Percentiles rank a stretch among this genome's conserved stretches.
Conservation (phyloP, 2,113 vertebrate species). For the Oncorhynchus gorbuscha region DNA sequence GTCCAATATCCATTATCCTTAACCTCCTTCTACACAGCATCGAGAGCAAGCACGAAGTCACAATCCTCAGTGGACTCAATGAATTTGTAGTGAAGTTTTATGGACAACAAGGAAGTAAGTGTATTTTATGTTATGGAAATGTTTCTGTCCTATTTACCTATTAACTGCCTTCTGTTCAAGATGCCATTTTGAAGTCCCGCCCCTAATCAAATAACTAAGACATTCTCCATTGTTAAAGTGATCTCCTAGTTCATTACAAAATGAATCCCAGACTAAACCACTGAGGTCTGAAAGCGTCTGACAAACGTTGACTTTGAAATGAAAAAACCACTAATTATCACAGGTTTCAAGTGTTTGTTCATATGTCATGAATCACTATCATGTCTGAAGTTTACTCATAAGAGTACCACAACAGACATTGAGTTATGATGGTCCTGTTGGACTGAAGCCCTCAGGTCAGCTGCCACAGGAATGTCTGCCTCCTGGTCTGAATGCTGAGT, state of each 20-base stretch:
- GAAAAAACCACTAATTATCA: background rate
- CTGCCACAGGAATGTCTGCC: slow-evolving; percentile 14
- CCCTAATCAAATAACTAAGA: background rate
- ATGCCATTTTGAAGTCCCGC: no score
- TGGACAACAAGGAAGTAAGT: slow-evolving; percentile 99
- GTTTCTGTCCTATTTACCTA: no score
- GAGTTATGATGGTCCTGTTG: background rate
- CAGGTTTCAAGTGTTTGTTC: no score
- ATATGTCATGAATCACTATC: no score
- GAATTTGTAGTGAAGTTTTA: slow-evolving; percentile 99
- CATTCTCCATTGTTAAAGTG: no score
- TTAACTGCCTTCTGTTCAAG: no score
- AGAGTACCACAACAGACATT: background rate
- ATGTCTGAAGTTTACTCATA: background rate
- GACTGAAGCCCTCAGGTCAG: slow-evolving; percentile 1
- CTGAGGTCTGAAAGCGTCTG: no score
- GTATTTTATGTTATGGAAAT: slow-evolving; percentile 11
- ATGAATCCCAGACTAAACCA: no score
- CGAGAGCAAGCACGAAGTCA: slow-evolving; percentile 99
- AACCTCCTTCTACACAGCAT: slow-evolving; percentile 87
- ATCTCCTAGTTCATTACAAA: no score
- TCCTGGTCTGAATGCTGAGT: slow-evolving; percentile 18
- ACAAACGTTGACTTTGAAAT: no score
- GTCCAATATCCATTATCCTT: slow-evolving; percentile 56
- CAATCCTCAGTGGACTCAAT: slow-evolving; percentile 97